phyloP scores from a whole-genome alignment of 1,140 invertebrate species.

The Cydia splendana region DNA sequence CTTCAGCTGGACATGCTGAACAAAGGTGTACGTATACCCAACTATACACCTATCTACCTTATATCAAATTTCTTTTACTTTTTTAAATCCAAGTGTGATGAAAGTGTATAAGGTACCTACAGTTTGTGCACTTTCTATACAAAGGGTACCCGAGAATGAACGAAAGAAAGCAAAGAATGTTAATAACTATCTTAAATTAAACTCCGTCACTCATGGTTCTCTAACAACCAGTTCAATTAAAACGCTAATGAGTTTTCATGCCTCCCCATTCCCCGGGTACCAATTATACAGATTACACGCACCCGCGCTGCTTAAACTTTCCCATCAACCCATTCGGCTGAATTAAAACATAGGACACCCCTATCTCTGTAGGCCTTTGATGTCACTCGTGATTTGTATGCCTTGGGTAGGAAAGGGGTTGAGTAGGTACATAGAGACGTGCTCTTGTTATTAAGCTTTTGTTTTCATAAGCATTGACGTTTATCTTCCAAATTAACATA shows the following conservation, averaged over 20 bases:
- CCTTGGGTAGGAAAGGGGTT: not conserved
- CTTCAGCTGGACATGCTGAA: too few relatives aligned
- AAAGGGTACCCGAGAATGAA: not conserved
- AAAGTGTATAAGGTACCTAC: not conserved
- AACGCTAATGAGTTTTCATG: constrained; percentile 52
- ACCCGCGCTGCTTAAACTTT: constrained; percentile 56
- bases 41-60: too few relatives aligned
- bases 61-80: too few relatives aligned
- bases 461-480: not conserved
- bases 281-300: constrained; percentile 54
- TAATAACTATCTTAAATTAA: not conserved
- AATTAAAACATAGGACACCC: constrained; percentile 66
- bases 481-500: not conserved
- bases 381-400: constrained; percentile 25
- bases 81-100: too few relatives aligned
- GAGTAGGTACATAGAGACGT: not conserved
- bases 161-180: not conserved
- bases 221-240: constrained; percentile 68
- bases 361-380: constrained; percentile 46
- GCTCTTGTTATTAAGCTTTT: not conserved
- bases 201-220: constrained; percentile 49
- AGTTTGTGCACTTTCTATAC: not conserved
- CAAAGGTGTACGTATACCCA: too few relatives aligned
- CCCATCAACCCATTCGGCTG: constrained; percentile 55
- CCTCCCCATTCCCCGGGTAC: constrained; percentile 43